phyloP scores from a whole-genome alignment of 2,113 vertebrate genomes.

The Ursus arctos region DNA sequence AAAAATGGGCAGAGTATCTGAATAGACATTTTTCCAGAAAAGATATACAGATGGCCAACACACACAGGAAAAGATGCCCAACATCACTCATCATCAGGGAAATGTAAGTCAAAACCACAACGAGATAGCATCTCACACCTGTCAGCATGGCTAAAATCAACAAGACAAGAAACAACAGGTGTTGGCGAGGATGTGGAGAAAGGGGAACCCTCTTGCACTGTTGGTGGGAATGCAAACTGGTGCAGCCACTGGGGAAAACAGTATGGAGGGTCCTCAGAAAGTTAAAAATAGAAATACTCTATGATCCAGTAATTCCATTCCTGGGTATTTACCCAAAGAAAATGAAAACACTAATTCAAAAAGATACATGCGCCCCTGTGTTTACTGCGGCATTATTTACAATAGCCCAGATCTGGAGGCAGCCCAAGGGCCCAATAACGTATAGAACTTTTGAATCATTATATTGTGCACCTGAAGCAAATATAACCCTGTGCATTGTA shows the following conservation, averaged over 20 bases:
- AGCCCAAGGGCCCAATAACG: neutral
- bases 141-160: neutral
- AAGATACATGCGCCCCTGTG: neutral
- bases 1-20: neutral
- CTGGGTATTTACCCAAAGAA: neutral
- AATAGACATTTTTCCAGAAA: neutral
- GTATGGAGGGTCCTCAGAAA: neutral
- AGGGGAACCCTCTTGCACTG: accelerated
- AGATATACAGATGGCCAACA: neutral
- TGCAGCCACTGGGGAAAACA: neutral
- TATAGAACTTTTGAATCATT: neutral
- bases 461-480: neutral
- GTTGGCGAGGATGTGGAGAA: neutral
- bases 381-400: neutral
- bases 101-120: neutral
- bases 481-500: neutral
- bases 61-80: neutral
- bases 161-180: neutral
- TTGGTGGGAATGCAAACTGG: neutral
- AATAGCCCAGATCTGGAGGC: neutral
- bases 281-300: neutral
- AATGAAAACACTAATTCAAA: neutral
- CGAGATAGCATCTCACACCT: neutral
- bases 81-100: neutral
- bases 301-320: neutral